A percentile compares a stretch with the other conserved stretches of the same genome.
Evolutionary conservation across 2,113 vertebrate genomes (phyloP).

Genomic region (Colinus virginianus): DNA sequence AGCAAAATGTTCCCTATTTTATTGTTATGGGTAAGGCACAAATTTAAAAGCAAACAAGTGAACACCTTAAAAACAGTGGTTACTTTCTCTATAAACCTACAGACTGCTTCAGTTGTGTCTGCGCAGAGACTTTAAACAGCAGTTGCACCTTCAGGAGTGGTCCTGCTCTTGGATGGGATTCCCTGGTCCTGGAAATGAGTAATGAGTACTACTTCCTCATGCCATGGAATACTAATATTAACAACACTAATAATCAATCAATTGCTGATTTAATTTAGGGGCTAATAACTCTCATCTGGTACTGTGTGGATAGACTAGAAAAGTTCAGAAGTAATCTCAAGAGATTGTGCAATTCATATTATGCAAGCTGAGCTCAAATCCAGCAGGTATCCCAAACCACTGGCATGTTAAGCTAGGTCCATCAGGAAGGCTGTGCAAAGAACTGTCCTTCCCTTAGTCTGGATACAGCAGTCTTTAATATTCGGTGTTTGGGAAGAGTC

Average conservation of each 20-base stretch:
- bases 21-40: not conserved
- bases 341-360: rapidly evolving
- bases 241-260: not conserved
- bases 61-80: not conserved
- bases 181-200: not conserved
- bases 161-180: not conserved
- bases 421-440: not conserved
- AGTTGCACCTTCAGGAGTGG: not conserved
- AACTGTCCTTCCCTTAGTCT: not conserved
- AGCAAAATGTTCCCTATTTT: not conserved
- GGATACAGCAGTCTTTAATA: rapidly evolving
- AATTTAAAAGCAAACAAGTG: not conserved
- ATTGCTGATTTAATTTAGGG: not conserved
- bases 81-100: rapidly evolving
- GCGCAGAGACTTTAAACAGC: not conserved
- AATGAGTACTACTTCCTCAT: not conserved
- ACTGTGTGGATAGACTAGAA: rapidly evolving
- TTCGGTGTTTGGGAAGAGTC: rapidly evolving
- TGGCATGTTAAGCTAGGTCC: not conserved
- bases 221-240: not conserved
- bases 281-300: not conserved
- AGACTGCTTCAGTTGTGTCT: not conserved
- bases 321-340: not conserved
- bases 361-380: not conserved
- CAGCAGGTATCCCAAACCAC: not conserved